Evolutionary conservation across 2,797 vertebrate genomes (phyloP).

Genomic region (Selene dorsalis): DNA sequence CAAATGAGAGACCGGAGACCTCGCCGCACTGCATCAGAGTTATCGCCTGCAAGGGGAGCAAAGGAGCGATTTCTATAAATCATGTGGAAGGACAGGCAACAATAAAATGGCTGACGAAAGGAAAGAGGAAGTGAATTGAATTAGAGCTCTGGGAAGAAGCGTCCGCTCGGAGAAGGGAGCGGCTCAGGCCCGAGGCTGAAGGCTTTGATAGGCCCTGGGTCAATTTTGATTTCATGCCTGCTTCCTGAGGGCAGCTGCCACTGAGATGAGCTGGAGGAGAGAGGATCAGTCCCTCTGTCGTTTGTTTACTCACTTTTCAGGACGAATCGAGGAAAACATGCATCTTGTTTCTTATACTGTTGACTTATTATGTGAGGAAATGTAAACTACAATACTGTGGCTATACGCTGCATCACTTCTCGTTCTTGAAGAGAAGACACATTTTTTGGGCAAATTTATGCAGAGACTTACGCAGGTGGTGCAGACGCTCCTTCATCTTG

Average conservation of each 20-base stretch:
- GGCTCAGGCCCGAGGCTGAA: slow-evolving; percentile 35
- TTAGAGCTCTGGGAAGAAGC: slow-evolving; percentile 57
- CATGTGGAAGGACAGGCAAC: slow-evolving; percentile 38
- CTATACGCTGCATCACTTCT: neutral
- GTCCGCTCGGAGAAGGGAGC: slow-evolving; percentile 29
- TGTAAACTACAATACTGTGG: too few species aligned
- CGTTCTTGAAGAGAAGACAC: too few species aligned
- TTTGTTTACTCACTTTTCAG: slow-evolving; percentile 27
- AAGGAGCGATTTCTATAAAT: slow-evolving; percentile 67
- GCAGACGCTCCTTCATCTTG: neutral
- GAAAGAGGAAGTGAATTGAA: slow-evolving; percentile 61
- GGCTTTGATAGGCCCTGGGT: slow-evolving; percentile 36
- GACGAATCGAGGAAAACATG: neutral
- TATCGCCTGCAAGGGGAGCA: slow-evolving; percentile 31
- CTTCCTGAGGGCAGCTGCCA: slow-evolving; percentile 5
- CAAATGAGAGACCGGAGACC: slow-evolving; percentile 25
- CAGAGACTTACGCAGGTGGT: neutral
- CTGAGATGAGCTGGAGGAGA: slow-evolving; percentile 33
- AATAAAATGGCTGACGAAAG: slow-evolving; percentile 59
- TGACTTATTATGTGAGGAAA: neutral
- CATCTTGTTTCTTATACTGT: neutral
- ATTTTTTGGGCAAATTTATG: neutral
- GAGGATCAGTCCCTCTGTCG: slow-evolving; percentile 2
- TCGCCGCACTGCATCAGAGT: slow-evolving; percentile 38
- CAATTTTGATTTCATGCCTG: slow-evolving; percentile 39